Percentiles rank a stretch among this genome's conserved stretches.
Conservation (phyloP, 2,888 invertebrate species). For the Eilema sororculum region DNA sequence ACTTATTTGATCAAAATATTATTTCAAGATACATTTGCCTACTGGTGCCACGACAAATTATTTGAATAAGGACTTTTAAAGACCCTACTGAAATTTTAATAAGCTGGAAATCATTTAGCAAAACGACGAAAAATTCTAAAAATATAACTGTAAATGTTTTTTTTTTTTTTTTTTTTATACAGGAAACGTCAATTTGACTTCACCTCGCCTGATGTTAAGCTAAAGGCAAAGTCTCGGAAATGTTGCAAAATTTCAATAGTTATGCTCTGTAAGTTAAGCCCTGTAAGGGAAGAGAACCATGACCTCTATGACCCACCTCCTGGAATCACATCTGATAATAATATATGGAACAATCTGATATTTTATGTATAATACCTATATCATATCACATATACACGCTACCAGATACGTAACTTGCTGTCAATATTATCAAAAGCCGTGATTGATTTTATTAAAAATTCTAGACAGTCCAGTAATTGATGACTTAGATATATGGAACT, state of each 20-base stretch:
- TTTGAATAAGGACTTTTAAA: neutral
- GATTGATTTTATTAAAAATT: conserved; percentile 68
- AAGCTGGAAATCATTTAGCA: neutral
- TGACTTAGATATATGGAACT: conserved; percentile 65
- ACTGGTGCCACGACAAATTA: too few species aligned
- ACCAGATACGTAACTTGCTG: conserved; percentile 48
- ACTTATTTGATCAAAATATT: neutral
- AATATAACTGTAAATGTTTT: too few species aligned
- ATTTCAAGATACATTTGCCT: neutral
- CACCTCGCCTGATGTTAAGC: too few species aligned
- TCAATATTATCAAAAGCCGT: conserved; percentile 68
- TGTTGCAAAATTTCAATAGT: too few species aligned
- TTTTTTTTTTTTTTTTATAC: too few species aligned
- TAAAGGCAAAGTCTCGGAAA: too few species aligned
- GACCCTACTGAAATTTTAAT: neutral
- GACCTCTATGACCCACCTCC: conserved; percentile 2
- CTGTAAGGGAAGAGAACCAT: conserved; percentile 10
- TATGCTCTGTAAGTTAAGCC: neutral
- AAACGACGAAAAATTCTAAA: neutral
- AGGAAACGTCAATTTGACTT: too few species aligned
- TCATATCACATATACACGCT: conserved; percentile 21
- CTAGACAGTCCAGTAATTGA: conserved; percentile 60
- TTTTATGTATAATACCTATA: neutral
- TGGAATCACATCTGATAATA: neutral
- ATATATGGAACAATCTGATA: neutral